Conservation (phyloP, 2,113 vertebrate genomes). For the Charina bottae region DNA sequence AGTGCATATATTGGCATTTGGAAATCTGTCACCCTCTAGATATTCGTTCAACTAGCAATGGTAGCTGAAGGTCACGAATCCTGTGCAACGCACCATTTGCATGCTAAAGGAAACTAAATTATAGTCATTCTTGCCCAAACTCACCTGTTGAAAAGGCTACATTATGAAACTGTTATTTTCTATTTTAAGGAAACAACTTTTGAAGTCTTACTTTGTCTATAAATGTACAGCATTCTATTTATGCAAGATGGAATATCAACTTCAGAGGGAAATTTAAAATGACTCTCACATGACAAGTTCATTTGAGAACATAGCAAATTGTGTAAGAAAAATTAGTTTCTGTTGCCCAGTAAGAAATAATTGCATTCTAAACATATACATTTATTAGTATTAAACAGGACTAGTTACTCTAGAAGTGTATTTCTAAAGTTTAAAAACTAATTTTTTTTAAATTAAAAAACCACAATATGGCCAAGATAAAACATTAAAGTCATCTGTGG, state of each 20-base stretch:
- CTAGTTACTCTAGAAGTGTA: not conserved
- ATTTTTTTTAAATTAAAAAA: not conserved
- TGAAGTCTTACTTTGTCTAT: not conserved
- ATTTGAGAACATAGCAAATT: not conserved
- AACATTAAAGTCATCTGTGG: not conserved
- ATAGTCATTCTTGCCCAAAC: not conserved
- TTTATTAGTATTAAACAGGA: not conserved
- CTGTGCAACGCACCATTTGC: not conserved
- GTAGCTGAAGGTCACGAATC: not conserved
- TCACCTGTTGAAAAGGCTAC: not conserved
- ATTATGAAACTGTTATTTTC: not conserved
- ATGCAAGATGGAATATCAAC: not conserved
- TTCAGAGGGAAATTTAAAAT: conserved; percentile 16
- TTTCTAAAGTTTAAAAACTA: not conserved
- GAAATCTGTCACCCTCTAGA: not conserved
- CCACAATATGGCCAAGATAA: not conserved
- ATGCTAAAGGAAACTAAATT: conserved; percentile 3
- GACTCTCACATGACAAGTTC: not conserved
- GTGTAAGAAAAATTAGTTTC: not conserved
- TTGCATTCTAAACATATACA: not conserved
- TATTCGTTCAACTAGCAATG: not conserved
- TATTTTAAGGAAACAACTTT: not conserved
- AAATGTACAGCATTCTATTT: rapidly evolving
- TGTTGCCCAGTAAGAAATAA: not conserved
- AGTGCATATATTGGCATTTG: not conserved